Evolutionary conservation across 2,888 invertebrate genomes (phyloP), one percentile per base, ranked within the genome.

Genomic region (Ptychoptera contaminata): DNA sequence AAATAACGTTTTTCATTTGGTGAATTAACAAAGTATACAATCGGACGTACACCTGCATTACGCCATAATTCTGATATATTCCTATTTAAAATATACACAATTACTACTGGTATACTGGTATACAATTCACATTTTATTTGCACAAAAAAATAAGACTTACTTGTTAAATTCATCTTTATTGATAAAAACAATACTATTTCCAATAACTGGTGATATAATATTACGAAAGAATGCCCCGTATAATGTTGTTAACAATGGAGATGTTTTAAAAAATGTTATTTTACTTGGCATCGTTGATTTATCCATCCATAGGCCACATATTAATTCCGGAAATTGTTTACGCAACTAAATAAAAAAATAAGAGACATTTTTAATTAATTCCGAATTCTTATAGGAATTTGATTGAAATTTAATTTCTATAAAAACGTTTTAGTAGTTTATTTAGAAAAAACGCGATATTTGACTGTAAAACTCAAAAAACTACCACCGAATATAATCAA

Each of bases 1-100:
- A 64, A 66, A 51, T 66, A 66, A 16, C 64, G 62, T 50, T 66
- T 66, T 52, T 66, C 65, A 53, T 64, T 66, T 41, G 65, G 65
- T 43, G 63, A 66, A 54, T 66, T 66, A 2, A 66, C 63, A 53
- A 61, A 62, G 45, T 65, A 65, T 10, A 64, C 65, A 44, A 66
- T 60, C 39, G 65, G 65, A 43, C 63, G 61, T 7, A 66, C 65
- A 43, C 63, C 64, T 40, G 62, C 62, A 52, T 66, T 63, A 40
- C 64, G 59, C 65, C 65, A 66, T 14, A 65, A 48, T 48, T 64
- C 63, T 30, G 62, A 61, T 46, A 65, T 62, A 48, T 65, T 63
- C 36, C 65, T 65, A 47, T 8, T 41, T 9, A 8, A 46, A 42
- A 4, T 14, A 32, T 7, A 32, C 4, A n/a, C 2, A 32, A 32